Base-by-base conservation (phyloP, 2,797 vertebrate genomes). In the Mormyrus hasselquistii region DNA sequence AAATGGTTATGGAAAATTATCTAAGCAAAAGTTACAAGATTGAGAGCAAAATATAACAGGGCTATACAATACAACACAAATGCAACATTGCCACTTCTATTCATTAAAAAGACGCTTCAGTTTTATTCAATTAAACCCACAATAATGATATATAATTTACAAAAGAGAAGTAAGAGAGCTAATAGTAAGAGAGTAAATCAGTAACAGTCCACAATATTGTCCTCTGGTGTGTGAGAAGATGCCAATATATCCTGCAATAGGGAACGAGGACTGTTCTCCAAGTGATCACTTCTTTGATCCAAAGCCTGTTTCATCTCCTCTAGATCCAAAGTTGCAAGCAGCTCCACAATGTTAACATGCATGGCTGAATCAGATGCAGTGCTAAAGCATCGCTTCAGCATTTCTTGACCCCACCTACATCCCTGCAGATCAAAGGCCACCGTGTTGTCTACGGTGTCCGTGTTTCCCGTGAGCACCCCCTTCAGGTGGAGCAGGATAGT, bases 181-280 rank as follows among this genome's bases (percentile, higher is more conserved):
- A 53, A 29, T 29, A 29, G 25, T 29, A 29, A 29, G 25, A 29
- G 25, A 16, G 50, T 2, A 41, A 12, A 38, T 92, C 73, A 97
- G 90, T 97, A 97, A 91, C 97, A 97, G 91, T 97, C 97, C 0
- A 92, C 93, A 91, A 94, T 93, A 0, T 96, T 96, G 1, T 96
- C 95, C 10, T 95, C 95, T 57, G 87, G 3, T 2, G 92, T 57
- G 0, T 93, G 93, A 22, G 92, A 91, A 0, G 94, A 79, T 65
- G 96, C 95, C 87, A 96, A 93, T 92, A 97, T 94, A 89, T 97
- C 97, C 91, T 96, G 93, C 90, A 97, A 91, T 65, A 97, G 95
- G 0, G 97, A 97, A 88, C 90, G 93, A 0, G 96, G 96, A 16
- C 95, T 96, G 89, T 93, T 94, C 2, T 96, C 94, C 83, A 96